Base-by-base conservation (phyloP, 2,797 vertebrate genomes). In the Natrix natrix region DNA sequence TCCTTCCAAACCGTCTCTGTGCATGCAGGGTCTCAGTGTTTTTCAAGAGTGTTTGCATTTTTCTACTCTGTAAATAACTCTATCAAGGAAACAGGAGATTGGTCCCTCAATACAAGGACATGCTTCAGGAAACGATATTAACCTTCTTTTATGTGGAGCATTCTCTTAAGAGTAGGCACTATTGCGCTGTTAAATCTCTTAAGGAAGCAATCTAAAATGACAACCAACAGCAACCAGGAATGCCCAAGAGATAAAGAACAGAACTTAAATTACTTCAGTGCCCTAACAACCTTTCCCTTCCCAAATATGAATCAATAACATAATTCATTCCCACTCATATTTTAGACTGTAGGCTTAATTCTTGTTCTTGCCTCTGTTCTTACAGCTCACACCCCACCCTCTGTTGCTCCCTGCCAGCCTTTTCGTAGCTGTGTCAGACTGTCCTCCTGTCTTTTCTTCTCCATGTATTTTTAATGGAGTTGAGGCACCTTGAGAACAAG, bases 41-140 rank as follows among this genome's bases (percentile, higher is more conserved):
- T 87, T 94, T 94, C 92, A 93, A 32, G 94, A 56, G 0, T 86
- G 94, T 94, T 94, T 94, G 48, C 48, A 90, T 93, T 95, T 94
- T 87, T 28, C 16, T 56, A 88, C 91, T 63, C 24, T 48, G n/a
- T 90, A 93, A 87, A 52, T 92, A 61, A 92, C 2, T 14, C 28
- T 86, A 24, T 89, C 22, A 37, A 24, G 61, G 32, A 16, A 48
- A 28, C 54, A 24, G 56, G 28, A 87, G 32, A 48, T 8, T 57
- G 43, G 56, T 60, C 89, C 57, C 16, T 20, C 52, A 13, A 55
- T 57, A 48, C 60, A 87, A 69, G 52, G 57, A 26, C 28, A 74
- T 57, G 54, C 37, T 69, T 69, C 43, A 61, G 92, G 74, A 89
- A 92, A 63, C 8, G 52, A 55, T 88, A 52, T 86, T 86, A 61